Percentiles rank a stretch among this genome's conserved stretches.
phyloP scores from a whole-genome alignment of 1,140 invertebrate genomes.

The Leptinotarsa texana region DNA sequence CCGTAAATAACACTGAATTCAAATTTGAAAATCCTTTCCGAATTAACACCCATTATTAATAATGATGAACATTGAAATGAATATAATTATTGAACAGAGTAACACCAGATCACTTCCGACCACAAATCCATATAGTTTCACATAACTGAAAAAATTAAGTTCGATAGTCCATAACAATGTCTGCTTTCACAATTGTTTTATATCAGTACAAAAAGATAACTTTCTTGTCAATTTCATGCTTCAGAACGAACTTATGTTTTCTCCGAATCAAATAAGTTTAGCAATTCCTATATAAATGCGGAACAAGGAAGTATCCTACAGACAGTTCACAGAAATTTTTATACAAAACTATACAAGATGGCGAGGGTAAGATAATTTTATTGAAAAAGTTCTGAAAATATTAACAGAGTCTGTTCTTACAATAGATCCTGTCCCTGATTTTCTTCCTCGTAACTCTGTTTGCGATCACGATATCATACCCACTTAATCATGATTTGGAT shows the following conservation, averaged over 20 bases:
- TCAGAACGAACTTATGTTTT: background rate
- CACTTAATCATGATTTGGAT: slow-evolving; percentile 23
- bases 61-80: too few species aligned
- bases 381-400: background rate
- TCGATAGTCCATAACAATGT: background rate
- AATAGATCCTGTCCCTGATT: background rate
- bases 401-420: background rate
- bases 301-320: background rate
- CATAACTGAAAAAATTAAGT: background rate
- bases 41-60: too few species aligned
- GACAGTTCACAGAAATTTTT: background rate
- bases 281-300: background rate
- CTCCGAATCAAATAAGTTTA: background rate
- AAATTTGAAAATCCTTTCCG: too few species aligned
- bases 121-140: background rate
- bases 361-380: background rate
- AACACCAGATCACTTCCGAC: too few species aligned
- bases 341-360: background rate
- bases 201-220: background rate
- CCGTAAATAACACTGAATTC: too few species aligned
- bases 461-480: background rate
- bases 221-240: background rate
- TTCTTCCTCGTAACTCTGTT: background rate
- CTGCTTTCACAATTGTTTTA: background rate
- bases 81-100: too few species aligned